phyloP scores from a whole-genome alignment of 2,888 invertebrate species.

The Ptilodon capucinus region DNA sequence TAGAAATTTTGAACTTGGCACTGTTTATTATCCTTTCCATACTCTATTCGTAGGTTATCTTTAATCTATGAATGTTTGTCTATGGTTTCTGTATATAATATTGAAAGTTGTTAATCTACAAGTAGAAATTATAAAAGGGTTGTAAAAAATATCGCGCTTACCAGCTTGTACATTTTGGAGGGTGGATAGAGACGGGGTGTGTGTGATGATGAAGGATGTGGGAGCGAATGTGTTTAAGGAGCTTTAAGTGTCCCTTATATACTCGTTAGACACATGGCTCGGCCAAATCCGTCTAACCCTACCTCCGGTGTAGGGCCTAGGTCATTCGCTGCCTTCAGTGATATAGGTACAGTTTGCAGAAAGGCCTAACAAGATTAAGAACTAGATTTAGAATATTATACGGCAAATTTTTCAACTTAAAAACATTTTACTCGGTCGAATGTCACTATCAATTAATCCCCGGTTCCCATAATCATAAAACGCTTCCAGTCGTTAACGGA shows the following conservation, averaged over 20 bases:
- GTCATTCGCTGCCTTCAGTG: constrained; percentile 61
- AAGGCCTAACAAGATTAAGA: constrained; percentile 10
- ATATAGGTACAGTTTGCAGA: constrained; percentile 53
- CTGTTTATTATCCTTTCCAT: too few relatives aligned
- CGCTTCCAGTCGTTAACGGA: too few relatives aligned
- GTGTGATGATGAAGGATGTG: constrained; percentile 57
- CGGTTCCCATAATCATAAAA: too few relatives aligned
- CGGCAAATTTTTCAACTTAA: too few relatives aligned
- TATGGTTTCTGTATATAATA: too few relatives aligned
- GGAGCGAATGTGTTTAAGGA: constrained; percentile 72
- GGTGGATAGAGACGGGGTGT: constrained; percentile 46
- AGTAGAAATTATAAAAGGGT: not conserved
- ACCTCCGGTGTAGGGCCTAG: constrained; percentile 67
- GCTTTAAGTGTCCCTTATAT: constrained; percentile 64
- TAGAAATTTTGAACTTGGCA: too few relatives aligned
- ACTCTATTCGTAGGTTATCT: too few relatives aligned
- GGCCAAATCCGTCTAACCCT: constrained; percentile 73
- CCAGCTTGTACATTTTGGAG: constrained; percentile 84
- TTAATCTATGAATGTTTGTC: too few relatives aligned
- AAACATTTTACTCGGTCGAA: too few relatives aligned
- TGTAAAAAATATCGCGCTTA: constrained; percentile 56
- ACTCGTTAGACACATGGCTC: constrained; percentile 65
- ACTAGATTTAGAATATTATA: not conserved
- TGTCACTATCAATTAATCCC: too few relatives aligned
- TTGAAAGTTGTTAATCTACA: too few relatives aligned